Conservation (phyloP, 2,797 vertebrate genomes). For the Lacerta viridis region DNA sequence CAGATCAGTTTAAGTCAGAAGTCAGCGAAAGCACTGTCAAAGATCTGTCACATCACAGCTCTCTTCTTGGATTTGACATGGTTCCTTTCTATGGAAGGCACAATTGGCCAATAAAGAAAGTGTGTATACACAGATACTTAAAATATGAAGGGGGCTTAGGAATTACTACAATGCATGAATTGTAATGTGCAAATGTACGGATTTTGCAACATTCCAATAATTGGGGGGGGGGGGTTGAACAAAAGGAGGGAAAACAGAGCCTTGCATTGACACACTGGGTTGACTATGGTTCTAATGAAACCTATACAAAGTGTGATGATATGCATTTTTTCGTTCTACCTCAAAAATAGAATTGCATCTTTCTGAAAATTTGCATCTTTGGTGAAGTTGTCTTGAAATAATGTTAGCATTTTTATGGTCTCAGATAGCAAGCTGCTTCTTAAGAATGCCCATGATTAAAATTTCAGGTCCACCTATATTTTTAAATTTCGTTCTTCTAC, state of each 20-base stretch:
- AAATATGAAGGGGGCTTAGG: slow-evolving; percentile 13
- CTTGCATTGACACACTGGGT: neutral
- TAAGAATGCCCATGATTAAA: slow-evolving; percentile 11
- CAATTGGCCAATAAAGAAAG: slow-evolving; percentile 33
- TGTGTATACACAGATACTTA: slow-evolving; percentile 29
- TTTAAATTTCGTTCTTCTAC: neutral
- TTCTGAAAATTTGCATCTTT: neutral
- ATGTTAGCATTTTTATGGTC: neutral
- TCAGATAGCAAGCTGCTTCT: slow-evolving; percentile 17
- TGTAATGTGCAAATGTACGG: too few species aligned
- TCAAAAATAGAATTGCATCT: slow-evolving; percentile 2
- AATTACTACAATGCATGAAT: slow-evolving; percentile 14
- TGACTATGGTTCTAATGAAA: neutral
- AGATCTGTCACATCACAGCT: neutral
- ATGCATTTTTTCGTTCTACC: slow-evolving; percentile 20
- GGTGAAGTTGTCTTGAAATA: slow-evolving; percentile 34
- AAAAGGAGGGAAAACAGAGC: neutral
- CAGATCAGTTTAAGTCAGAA: neutral
- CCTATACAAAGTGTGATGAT: neutral
- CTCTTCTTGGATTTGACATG: slow-evolving; percentile 3
- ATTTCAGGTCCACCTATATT: slow-evolving; percentile 9
- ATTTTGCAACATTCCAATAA: slow-evolving; percentile 2
- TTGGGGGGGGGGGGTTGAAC: too few species aligned
- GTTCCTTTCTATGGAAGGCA: slow-evolving; percentile 26
- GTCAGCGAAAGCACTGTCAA: neutral